Evolutionary conservation across 2,797 vertebrate species (phyloP).

Genomic region (Xiphorhynchus erythropygius): DNA sequence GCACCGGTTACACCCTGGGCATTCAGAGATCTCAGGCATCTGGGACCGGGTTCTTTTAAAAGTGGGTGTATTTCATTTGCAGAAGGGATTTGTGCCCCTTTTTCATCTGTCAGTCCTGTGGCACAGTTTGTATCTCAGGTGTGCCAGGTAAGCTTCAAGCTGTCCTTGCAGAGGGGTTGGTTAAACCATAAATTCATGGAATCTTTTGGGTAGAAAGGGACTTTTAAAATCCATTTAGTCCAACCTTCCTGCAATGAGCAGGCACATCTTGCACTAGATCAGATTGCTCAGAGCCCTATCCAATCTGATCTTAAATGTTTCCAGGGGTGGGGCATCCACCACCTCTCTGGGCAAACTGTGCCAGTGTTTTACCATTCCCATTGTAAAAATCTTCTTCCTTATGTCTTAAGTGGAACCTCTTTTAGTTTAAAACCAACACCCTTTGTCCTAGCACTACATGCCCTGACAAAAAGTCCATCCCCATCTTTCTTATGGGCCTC

Average conservation of each 20-base stretch:
- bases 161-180: not conserved
- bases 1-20: not conserved
- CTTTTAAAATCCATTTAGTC: not conserved
- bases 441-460: accelerated
- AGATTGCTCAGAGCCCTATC: not conserved
- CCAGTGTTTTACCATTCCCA: not conserved
- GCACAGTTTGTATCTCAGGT: not conserved
- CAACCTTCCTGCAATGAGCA: accelerated
- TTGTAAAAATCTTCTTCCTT: accelerated
- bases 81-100: accelerated
- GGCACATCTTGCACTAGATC: not conserved
- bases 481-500: accelerated
- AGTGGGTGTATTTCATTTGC: not conserved
- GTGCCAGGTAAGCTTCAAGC: not conserved
- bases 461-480: not conserved
- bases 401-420: not conserved
- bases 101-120: not conserved
- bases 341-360: not conserved
- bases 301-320: not conserved
- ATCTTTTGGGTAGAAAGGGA: not conserved
- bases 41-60: not conserved
- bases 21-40: not conserved
- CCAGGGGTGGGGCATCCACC: accelerated
- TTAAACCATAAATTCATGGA: not conserved
- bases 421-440: not conserved